Conservation (phyloP, 2,113 vertebrate species). For the Chloroceryle aenea region DNA sequence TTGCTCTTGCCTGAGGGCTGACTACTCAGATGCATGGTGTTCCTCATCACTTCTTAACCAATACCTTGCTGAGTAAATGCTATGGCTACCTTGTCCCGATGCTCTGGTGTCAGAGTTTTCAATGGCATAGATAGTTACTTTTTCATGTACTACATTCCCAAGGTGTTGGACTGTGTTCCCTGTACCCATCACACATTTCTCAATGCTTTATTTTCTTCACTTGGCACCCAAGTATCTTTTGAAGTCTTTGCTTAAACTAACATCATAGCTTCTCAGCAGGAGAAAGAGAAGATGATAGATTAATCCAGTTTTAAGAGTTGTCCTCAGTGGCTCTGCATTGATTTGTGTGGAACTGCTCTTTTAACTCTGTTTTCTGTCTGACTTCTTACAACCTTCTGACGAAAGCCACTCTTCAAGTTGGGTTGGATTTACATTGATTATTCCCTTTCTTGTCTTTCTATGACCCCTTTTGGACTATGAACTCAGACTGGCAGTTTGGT, state of each 20-base stretch:
- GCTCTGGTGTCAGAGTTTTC: background rate
- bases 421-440: background rate
- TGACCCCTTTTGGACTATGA: background rate
- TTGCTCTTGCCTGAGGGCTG: background rate
- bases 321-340: background rate
- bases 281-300: background rate
- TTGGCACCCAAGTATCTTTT: background rate
- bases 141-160: fast-evolving
- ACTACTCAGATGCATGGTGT: background rate
- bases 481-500: background rate
- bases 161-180: background rate
- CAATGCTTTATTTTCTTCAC: background rate
- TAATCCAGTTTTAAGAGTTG: background rate
- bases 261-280: background rate
- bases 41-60: background rate
- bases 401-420: background rate
- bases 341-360: conserved; percentile 11
- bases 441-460: background rate
- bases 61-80: background rate
- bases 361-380: background rate
- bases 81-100: background rate
- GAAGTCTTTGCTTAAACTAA: background rate
- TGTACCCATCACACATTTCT: background rate
- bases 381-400: background rate
- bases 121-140: background rate